Base-by-base conservation (phyloP, 2,113 vertebrate genomes). In the Odobenus rosmarus region DNA sequence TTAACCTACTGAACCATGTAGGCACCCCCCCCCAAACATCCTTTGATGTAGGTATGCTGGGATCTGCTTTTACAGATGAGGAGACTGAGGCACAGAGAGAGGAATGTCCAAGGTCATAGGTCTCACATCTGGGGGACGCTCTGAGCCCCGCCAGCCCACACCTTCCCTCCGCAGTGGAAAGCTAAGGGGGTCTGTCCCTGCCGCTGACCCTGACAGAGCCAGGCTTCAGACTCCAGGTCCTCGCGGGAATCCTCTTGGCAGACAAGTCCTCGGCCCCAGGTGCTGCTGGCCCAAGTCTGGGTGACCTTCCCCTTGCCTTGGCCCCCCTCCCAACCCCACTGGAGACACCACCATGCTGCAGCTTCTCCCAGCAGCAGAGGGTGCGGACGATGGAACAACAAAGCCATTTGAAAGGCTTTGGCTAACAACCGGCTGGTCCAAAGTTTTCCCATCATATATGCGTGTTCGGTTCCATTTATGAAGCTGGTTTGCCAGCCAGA, bases 401-500 rank as follows among this genome's bases (percentile, higher is more conserved):
- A 49, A 4, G 18, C 80, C 24, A 13, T 95, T 92, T 64, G 46
- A 95, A 81, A 94, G 88, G 61, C n/a, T 95, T 76, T 67, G 59
- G 96, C 95, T 97, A 4, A 72, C 46, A 84, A 92, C 80, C 19
- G 86, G 76, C 88, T 69, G 57, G 71, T 93, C 96, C 93, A 0
- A n/a, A 90, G 93, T n/a, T 95, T 90, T 74, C 82, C 11, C 42
- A 72, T 93, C 86, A 51, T 12, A 16, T 14, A 12, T 59, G 74
- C 80, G 82, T 62, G 46, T 64, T 85, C 36, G 36, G 71, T 77
- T 93, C 76, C 23, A 31, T 84, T 90, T 96, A 95, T 51, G 96
- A 96, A 51, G 97, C 98, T 96, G 96, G 92, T 95, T 98, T 97
- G 97, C 98, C 94, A 79, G 97, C 59, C 46, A 61, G 98, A 93